These are phyloP conservation scores for Pelvicachromis taeniatus DNA, from an alignment of 2,113 vertebrate genomes.

Conservation along the genomic window DNA sequence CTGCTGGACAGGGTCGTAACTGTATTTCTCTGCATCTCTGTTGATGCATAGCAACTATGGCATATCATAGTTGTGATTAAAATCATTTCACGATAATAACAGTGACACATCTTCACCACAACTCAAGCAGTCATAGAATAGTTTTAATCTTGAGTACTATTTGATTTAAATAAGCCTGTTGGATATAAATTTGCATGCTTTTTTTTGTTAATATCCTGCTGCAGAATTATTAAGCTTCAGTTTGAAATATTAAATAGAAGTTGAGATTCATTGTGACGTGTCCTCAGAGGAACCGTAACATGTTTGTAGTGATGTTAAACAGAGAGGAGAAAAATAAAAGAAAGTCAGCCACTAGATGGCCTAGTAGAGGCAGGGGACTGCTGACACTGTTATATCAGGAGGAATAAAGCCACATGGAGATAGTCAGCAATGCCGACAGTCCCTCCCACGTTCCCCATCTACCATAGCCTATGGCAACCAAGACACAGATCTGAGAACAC, in stretches of 20 bases:
- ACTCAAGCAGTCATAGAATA: background rate
- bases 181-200: background rate
- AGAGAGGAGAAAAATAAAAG: background rate
- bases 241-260: background rate
- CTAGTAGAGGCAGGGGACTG: conserved; percentile 36
- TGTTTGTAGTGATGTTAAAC: background rate
- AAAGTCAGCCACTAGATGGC: conserved; percentile 63
- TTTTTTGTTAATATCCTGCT: background rate
- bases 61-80: background rate
- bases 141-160: background rate
- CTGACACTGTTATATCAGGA: conserved; percentile 72
- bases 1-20: background rate
- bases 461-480: conserved; percentile 63
- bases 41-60: background rate
- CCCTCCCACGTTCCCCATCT: conserved; percentile 67
- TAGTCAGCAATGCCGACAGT: conserved; percentile 70
- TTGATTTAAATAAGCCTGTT: background rate
- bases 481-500: conserved; percentile 60
- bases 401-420: conserved; percentile 71
- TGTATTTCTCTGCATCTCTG: background rate
- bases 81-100: background rate
- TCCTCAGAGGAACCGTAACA: background rate
- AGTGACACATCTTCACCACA: background rate
- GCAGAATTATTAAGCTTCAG: background rate
- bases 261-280: background rate